phyloP scores from a whole-genome alignment of 2,797 vertebrate genomes.

The Amblyraja radiata region DNA sequence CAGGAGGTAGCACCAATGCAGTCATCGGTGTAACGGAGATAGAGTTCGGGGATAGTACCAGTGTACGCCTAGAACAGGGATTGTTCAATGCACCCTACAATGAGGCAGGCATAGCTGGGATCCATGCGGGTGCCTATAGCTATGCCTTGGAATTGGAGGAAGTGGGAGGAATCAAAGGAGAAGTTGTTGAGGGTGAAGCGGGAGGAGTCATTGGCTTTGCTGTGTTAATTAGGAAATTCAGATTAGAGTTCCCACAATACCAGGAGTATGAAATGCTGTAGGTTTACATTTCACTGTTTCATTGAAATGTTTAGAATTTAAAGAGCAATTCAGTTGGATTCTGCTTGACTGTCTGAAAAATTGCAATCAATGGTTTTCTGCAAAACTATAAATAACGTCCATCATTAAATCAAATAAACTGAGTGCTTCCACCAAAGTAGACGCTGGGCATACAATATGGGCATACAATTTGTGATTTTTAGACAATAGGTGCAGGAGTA shows the following conservation, averaged over 20 bases:
- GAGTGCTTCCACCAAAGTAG: not conserved
- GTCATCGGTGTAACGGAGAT: too few species aligned
- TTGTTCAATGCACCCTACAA: too few species aligned
- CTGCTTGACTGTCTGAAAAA: not conserved
- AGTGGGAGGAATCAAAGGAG: too few species aligned
- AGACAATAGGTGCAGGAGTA: too few species aligned
- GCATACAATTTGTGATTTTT: not conserved
- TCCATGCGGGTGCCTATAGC: too few species aligned
- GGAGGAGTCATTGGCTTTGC: too few species aligned
- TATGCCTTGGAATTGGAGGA: too few species aligned
- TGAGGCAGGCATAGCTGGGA: too few species aligned
- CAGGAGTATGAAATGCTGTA: not conserved
- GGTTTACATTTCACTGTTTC: not conserved
- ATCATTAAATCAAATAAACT: not conserved
- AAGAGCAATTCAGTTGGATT: not conserved
- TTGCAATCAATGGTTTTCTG: not conserved
- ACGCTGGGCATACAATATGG: not conserved
- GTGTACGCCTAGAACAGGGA: too few species aligned
- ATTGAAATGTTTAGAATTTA: not conserved
- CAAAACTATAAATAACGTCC: not conserved
- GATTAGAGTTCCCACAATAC: not conserved
- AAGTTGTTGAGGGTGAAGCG: too few species aligned
- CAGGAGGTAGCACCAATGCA: too few species aligned
- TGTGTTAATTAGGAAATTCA: not conserved
- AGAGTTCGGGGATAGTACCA: too few species aligned